phyloP scores from a whole-genome alignment of 2,113 vertebrate genomes.

The Ovis canadensis region DNA sequence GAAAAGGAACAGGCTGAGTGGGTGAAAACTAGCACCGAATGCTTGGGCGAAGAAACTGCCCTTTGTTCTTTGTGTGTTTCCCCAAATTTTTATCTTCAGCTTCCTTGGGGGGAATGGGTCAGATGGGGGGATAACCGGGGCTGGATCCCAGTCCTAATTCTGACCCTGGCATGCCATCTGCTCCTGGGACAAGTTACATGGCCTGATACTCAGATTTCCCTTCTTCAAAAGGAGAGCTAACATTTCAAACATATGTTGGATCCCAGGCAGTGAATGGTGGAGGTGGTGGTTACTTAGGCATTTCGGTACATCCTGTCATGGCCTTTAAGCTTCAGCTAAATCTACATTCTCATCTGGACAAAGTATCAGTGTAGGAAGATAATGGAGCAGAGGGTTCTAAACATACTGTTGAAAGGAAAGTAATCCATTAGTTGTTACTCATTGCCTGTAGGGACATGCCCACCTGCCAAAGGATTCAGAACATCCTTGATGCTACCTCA shows the following conservation, averaged over 20 bases:
- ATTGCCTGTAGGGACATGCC: neutral
- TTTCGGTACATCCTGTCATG: neutral
- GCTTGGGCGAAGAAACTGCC: neutral
- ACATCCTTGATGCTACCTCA: neutral
- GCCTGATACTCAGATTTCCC: neutral
- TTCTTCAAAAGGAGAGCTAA: neutral
- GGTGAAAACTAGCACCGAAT: constrained; percentile 50
- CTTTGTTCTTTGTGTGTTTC: constrained; percentile 38
- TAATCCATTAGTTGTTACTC: neutral
- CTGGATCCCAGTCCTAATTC: neutral
- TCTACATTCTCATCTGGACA: neutral
- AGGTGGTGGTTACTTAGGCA: neutral
- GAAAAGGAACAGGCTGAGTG: neutral
- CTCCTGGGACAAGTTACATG: neutral
- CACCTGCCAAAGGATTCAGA: neutral
- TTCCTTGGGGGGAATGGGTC: constrained; percentile 2
- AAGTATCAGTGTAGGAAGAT: neutral
- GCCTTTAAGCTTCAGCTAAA: neutral
- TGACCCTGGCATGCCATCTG: neutral
- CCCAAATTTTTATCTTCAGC: constrained; percentile 5
- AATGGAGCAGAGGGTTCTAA: neutral
- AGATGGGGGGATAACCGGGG: neutral
- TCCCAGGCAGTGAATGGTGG: neutral
- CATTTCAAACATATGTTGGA: neutral
- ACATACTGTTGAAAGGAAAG: neutral